A percentile compares a stretch with the other conserved stretches of the same genome.
These are phyloP conservation scores for Streblospio benedicti DNA, from an alignment of 1,140 invertebrate species.

Conservation along the genomic window DNA sequence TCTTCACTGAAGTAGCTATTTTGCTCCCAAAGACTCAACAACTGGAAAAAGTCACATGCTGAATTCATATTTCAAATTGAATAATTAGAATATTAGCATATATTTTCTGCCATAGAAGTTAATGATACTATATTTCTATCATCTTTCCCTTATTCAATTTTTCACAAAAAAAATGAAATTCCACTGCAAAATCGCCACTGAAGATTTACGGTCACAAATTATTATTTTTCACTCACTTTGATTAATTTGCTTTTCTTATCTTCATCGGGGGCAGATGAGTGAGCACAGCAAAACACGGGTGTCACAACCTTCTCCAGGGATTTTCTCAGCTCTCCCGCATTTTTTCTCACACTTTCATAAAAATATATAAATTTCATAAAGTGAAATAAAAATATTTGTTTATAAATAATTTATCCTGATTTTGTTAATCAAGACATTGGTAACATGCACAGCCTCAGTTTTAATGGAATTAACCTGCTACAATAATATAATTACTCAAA, in stretches of 20 bases:
- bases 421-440: no score
- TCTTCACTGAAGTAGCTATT: slow-evolving; percentile 85
- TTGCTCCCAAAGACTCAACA: slow-evolving; percentile 88
- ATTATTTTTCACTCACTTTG: slow-evolving; percentile 66
- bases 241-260: slow-evolving; percentile 82
- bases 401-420: no score
- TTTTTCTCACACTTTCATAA: slow-evolving; percentile 77
- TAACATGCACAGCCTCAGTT: no score
- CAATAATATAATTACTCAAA: no score
- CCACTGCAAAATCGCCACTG: no score
- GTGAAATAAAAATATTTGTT: no score
- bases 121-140: no score
- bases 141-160: no score
- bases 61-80: not conserved
- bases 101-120: no score
- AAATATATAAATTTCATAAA: slow-evolving; percentile 18
- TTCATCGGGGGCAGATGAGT: slow-evolving; percentile 64
- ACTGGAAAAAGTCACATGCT: slow-evolving; percentile 43
- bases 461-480: no score
- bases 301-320: slow-evolving; percentile 86
- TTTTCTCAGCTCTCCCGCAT: slow-evolving; percentile 81
- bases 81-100: slow-evolving; percentile 5
- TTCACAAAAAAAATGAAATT: no score
- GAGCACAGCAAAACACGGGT: slow-evolving; percentile 90
- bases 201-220: no score